Evolutionary conservation across 2,113 vertebrate species (phyloP), one percentile per base, ranked within the genome.

Genomic region (Toxotes chatareus): DNA sequence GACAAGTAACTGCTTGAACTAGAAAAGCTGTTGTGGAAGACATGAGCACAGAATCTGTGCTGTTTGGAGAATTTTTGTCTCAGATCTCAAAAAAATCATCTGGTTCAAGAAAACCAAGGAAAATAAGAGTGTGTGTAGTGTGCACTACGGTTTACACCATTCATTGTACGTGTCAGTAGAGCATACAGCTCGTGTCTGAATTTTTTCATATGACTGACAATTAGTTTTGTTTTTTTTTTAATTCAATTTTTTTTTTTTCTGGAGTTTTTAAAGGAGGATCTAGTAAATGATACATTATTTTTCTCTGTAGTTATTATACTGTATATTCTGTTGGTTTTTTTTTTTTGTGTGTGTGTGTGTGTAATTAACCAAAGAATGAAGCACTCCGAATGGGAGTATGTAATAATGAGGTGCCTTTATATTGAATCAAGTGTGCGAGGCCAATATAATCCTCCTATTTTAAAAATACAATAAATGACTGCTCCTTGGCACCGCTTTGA

Each of bases 291-390:
- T 76, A 76, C 68, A 71, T 73, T 32, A 6, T 34, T 76, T 40
- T 53, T 63, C 31, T 64, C 42, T 46, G 63, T 62, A 69, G 46
- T 44, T 82, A 53, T 66, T 60, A 78, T 51, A 69, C 76, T 60
- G 76, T 51, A 72, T 79, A 57, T 85, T 49, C 34, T n/a, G n/a
- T n/a, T n/a, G 14, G 61, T 59, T 44, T 40, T 61, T 55, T 55
- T 27, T n/a, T n/a, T n/a, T n/a, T n/a, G 27, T 27, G 27, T 27
- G 27, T 27, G 27, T 27, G 12, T 46, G 9, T 49, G 42, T 82
- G 56, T 79, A 89, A 91, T 89, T 84, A 87, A 64, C 85, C 73
- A 67, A 69, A 77, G 21, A 71, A 46, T 64, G 71, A 86, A 85
- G 60, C 44, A n/a, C 77, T 46, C 9, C 14, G 9, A 1, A 82